A percentile compares a stretch with the other conserved stretches of the same genome.
These are phyloP conservation scores for Anabas testudineus DNA, from an alignment of 2,797 vertebrate species.

Conservation along the genomic window DNA sequence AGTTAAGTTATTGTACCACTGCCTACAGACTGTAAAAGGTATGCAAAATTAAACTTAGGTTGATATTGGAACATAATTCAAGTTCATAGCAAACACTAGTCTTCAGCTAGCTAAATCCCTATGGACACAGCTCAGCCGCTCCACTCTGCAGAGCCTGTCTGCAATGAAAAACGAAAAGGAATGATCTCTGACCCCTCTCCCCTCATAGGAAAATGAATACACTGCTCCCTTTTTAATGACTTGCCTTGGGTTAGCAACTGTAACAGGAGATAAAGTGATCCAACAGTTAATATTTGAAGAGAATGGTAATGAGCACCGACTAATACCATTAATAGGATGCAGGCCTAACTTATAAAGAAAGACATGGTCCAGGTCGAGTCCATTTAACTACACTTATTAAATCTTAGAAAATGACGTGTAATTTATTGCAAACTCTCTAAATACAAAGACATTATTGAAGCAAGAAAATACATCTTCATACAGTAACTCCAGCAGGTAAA, in stretches of 20 bases:
- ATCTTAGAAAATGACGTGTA: background rate
- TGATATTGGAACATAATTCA: slow-evolving; percentile 28
- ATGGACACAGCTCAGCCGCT: slow-evolving; percentile 7
- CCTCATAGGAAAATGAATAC: slow-evolving; percentile 25
- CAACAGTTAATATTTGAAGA: slow-evolving; percentile 25
- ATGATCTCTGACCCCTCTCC: slow-evolving; percentile 26
- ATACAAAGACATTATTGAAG: background rate
- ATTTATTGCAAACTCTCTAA: background rate
- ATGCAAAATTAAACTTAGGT: background rate
- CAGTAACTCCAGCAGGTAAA: background rate
- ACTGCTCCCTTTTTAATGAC: slow-evolving; percentile 53
- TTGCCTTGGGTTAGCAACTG: slow-evolving; percentile 42
- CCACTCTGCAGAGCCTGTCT: slow-evolving; percentile 25
- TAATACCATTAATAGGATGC: slow-evolving; percentile 11
- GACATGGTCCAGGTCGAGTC: background rate
- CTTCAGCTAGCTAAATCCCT: slow-evolving; percentile 35
- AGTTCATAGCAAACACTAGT: background rate
- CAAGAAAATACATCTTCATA: background rate
- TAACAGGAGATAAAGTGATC: slow-evolving; percentile 31
- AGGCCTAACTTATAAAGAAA: slow-evolving; percentile 1
- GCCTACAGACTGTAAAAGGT: background rate
- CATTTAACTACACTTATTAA: background rate
- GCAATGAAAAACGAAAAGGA: background rate
- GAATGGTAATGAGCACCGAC: slow-evolving; percentile 27
- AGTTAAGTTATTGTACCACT: too few relatives aligned